Evolutionary conservation across 1,140 invertebrate genomes (phyloP).

Genomic region (Penaeus indicus): DNA sequence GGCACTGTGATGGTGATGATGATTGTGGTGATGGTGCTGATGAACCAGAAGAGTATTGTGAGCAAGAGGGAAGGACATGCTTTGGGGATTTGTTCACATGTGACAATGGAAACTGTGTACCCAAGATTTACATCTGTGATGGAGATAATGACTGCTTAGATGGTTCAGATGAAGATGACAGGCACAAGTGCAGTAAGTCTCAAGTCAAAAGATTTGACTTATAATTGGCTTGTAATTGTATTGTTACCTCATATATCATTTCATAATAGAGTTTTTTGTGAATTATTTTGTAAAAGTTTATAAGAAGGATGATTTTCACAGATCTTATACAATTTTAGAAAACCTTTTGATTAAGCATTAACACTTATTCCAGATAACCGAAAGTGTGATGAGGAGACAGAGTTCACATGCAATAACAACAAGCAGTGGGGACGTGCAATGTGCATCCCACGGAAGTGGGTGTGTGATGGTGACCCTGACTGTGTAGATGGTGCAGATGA

Average conservation of each 20-base stretch:
- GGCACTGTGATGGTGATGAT: slow-evolving; percentile 92
- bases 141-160: slow-evolving; percentile 96
- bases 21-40: slow-evolving; percentile 92
- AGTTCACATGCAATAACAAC: slow-evolving; percentile 91
- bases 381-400: slow-evolving; percentile 91
- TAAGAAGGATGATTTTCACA: too few species aligned
- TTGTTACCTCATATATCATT: slow-evolving; percentile 31
- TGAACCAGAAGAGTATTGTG: slow-evolving; percentile 83
- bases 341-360: not conserved
- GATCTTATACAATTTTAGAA: too few species aligned
- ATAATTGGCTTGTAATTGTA: not conserved
- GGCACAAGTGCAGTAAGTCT: slow-evolving; percentile 89
- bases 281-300: too few species aligned
- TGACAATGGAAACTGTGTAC: slow-evolving; percentile 93
- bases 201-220: not conserved
- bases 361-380: slow-evolving; percentile 78
- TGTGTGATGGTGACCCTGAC: slow-evolving; percentile 96
- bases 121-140: slow-evolving; percentile 96
- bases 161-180: slow-evolving; percentile 89
- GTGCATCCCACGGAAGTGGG: slow-evolving; percentile 93
- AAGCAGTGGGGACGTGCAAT: slow-evolving; percentile 91
- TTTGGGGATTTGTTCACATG: slow-evolving; percentile 96
- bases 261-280: too few species aligned
- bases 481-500: slow-evolving; percentile 98
- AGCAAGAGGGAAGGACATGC: slow-evolving; percentile 93